Base-by-base conservation (phyloP, 2,888 invertebrate genomes). In the Eupithecia vulgata region DNA sequence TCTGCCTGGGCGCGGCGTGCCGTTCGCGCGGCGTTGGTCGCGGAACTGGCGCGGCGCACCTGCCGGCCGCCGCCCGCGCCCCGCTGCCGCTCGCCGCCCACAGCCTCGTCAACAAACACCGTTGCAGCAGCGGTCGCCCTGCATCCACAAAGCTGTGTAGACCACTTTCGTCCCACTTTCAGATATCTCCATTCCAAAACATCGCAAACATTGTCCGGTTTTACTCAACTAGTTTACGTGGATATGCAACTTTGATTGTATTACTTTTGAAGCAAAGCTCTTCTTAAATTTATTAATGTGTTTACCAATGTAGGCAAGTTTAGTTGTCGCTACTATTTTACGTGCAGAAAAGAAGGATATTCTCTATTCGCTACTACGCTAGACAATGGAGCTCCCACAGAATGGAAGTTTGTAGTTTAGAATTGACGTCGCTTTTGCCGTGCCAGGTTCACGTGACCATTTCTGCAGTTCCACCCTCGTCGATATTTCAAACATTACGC, bases 71-170 rank as follows among this genome's bases (percentile, higher is more conserved):
- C 84, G 83, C 87, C 88, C 85, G 86, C 85, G 80, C 83, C 80
- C 78, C 83, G 79, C 83, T 17, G 17, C 45, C 85, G 85, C 84
- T 85, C 82, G 82, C 90, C 90, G 88, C 90, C 90, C 88, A 89
- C 91, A 85, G 84, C 84, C 87, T 86, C 87, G 86, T 87, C 92
- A 91, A 91, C 91, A 91, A 91, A 90, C 91, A 91, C 90, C 90
- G 91, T 88, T 88, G 92, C 89, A 90, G 91, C 91, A 91, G 91
- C 90, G 88, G 89, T 85, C 85, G 91, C 88, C 87, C 89, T 89
- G 90, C 91, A 90, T 89, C 88, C 85, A 86, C 84, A 85, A 86
- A 87, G 83, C 87, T 84, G 83, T 83, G 84, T 85, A 85, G 82
- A 84, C 86, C 87, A 87, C 91, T 90, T 88, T 90, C 88, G 90